These are phyloP conservation scores for Lucinisca nassula DNA, from an alignment of 2,888 invertebrate genomes.

Conservation along the genomic window DNA sequence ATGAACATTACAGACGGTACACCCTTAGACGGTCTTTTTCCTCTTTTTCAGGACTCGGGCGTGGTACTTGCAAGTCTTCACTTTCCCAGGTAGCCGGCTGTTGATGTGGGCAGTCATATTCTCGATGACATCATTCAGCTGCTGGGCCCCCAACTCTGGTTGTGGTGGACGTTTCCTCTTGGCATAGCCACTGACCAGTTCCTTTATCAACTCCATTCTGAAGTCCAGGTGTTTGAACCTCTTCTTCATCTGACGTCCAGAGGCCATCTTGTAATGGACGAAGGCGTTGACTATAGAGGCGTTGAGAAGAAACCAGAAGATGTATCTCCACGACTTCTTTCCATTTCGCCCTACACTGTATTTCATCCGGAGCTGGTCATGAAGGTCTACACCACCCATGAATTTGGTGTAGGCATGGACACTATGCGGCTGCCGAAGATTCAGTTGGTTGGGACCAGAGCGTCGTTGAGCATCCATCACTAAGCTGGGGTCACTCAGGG, in stretches of 20 bases:
- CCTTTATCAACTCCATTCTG: conserved; percentile 1
- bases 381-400: conserved; percentile 67
- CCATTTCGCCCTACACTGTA: conserved; percentile 53
- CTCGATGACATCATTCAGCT: background rate
- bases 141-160: no score
- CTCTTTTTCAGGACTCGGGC: background rate
- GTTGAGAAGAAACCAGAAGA: conserved; percentile 55
- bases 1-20: conserved; percentile 33
- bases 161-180: conserved; percentile 31
- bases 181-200: conserved; percentile 37
- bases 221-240: conserved; percentile 44
- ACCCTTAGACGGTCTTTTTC: conserved; percentile 37
- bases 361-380: conserved; percentile 53
- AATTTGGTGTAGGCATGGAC: conserved; percentile 44
- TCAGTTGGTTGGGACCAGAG: conserved; percentile 4
- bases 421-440: conserved; percentile 48
- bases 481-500: conserved; percentile 41
- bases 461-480: background rate
- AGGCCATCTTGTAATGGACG: conserved; percentile 19
- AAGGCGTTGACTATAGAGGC: conserved; percentile 57
- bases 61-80: conserved; percentile 14
- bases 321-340: conserved; percentile 58
- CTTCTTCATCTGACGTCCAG: no score
- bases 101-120: conserved; percentile 21
- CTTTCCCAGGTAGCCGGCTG: background rate